These are phyloP conservation scores for Drosophila ficusphila DNA, from an alignment of 1,140 invertebrate genomes.

Conservation along the genomic window DNA sequence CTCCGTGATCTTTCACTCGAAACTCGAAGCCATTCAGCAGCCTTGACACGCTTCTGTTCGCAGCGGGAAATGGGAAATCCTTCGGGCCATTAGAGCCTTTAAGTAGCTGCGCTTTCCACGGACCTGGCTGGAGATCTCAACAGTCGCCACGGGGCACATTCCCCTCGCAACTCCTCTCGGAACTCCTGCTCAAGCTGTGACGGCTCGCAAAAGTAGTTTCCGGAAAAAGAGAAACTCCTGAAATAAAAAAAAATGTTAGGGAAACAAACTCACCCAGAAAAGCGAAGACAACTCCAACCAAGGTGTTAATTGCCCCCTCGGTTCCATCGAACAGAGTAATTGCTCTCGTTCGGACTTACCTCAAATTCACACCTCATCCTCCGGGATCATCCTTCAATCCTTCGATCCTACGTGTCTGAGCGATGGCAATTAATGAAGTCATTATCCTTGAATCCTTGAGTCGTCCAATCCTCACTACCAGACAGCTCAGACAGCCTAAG, in stretches of 20 bases:
- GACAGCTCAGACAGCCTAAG: conserved; percentile 58
- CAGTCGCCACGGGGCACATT: conserved; percentile 62
- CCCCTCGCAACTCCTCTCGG: conserved; percentile 15
- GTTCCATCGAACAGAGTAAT: conserved; percentile 64
- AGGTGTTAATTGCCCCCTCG: conserved; percentile 73
- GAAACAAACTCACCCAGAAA: conserved; percentile 1
- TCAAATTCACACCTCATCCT: conserved; percentile 72
- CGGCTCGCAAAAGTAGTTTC: conserved; percentile 21
- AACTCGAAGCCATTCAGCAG: conserved; percentile 56
- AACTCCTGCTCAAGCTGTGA: conserved; percentile 49
- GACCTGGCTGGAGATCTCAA: conserved; percentile 64
- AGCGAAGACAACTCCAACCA: conserved; percentile 54
- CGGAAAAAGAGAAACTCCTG: conserved; percentile 34
- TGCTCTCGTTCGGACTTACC: conserved; percentile 61
- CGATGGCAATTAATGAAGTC: conserved; percentile 68
- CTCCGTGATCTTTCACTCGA: conserved; percentile 8
- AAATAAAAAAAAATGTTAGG: no score
- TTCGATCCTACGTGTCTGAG: conserved; percentile 40
- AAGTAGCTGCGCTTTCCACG: conserved; percentile 62
- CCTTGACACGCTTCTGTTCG: conserved; percentile 81
- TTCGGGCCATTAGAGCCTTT: conserved; percentile 64
- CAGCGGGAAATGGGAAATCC: conserved; percentile 60
- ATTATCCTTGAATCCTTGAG: conserved; percentile 59
- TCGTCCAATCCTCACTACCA: conserved; percentile 25
- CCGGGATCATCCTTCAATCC: conserved; percentile 1